These are phyloP conservation scores for Timandra comae DNA, from an alignment of 2,888 invertebrate genomes.

Conservation along the genomic window DNA sequence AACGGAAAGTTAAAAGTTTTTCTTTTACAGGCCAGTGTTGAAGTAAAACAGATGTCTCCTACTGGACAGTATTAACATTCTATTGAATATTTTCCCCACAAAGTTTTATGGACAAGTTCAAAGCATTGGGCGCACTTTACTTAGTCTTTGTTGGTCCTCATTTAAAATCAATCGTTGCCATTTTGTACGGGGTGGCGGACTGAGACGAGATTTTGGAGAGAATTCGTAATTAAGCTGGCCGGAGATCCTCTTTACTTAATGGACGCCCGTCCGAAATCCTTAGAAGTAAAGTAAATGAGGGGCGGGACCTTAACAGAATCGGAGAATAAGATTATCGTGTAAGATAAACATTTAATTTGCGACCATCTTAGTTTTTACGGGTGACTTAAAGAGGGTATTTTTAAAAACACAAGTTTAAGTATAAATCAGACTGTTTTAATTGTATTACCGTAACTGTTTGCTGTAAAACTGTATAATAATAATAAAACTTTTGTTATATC, in stretches of 20 bases:
- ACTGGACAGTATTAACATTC: slow-evolving; percentile 12
- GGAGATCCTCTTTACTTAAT: slow-evolving; percentile 69
- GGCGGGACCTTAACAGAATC: slow-evolving; percentile 38
- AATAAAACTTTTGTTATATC: too few species aligned
- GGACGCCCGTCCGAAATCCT: slow-evolving; percentile 59
- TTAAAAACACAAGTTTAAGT: too few species aligned
- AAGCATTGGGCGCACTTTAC: slow-evolving; percentile 39
- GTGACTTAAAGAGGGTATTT: too few species aligned
- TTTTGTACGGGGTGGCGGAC: slow-evolving; percentile 50
- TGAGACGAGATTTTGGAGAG: slow-evolving; percentile 65
- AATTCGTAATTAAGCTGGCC: slow-evolving; percentile 72
- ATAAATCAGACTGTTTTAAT: too few species aligned
- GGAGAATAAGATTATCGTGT: slow-evolving; percentile 46
- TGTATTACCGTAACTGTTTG: too few species aligned
- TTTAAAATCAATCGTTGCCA: slow-evolving; percentile 72
- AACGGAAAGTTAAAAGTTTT: too few species aligned
- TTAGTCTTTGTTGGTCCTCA: slow-evolving; percentile 59
- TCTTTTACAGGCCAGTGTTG: too few species aligned
- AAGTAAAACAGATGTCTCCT: too few species aligned
- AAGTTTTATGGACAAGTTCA: slow-evolving; percentile 50
- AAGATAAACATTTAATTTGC: slow-evolving; percentile 46
- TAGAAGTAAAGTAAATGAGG: slow-evolving; percentile 55
- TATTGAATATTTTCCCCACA: slow-evolving; percentile 37
- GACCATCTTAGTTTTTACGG: slow-evolving; percentile 29
- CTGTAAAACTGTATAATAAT: too few species aligned